Conservation (phyloP, 1,140 invertebrate genomes). For the Cepaea nemoralis region DNA sequence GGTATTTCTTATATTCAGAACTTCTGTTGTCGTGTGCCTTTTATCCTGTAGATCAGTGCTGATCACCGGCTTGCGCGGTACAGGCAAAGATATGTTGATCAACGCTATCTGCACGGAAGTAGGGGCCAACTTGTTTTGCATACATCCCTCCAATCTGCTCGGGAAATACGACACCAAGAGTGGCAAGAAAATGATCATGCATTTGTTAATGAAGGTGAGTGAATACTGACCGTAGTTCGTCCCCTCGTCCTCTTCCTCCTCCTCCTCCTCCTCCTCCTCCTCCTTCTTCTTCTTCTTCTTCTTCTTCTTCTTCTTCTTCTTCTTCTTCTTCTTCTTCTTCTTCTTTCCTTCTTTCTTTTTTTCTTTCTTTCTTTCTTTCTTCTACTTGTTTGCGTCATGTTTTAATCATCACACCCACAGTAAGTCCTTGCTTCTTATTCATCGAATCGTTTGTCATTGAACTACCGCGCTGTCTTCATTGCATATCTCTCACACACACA, state of each 20-base stretch:
- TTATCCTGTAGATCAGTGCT: constrained; percentile 12
- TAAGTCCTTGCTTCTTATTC: too few species aligned
- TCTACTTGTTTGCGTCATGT: background rate
- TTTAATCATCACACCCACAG: too few species aligned
- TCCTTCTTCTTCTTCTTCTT: too few species aligned
- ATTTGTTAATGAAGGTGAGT: constrained; percentile 27
- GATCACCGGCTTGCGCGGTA: constrained; percentile 11
- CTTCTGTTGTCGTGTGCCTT: too few species aligned
- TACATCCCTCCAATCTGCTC: background rate
- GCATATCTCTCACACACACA: too few species aligned
- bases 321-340: background rate
- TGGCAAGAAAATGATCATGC: constrained; percentile 32
- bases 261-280: too few species aligned
- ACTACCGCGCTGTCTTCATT: too few species aligned
- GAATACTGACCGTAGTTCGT: background rate
- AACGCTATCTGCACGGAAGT: constrained; percentile 21
- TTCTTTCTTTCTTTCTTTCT: background rate
- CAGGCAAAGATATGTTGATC: constrained; percentile 28
- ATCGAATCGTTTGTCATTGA: too few species aligned
- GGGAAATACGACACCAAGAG: constrained; percentile 13
- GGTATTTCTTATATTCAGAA: too few species aligned
- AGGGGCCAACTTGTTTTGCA: constrained; percentile 17
- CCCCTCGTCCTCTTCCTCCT: background rate
- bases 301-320: background rate
- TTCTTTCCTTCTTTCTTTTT: background rate